These are phyloP conservation scores for Pseudonaja textilis DNA, from an alignment of 2,113 vertebrate genomes.

Conservation along the genomic window DNA sequence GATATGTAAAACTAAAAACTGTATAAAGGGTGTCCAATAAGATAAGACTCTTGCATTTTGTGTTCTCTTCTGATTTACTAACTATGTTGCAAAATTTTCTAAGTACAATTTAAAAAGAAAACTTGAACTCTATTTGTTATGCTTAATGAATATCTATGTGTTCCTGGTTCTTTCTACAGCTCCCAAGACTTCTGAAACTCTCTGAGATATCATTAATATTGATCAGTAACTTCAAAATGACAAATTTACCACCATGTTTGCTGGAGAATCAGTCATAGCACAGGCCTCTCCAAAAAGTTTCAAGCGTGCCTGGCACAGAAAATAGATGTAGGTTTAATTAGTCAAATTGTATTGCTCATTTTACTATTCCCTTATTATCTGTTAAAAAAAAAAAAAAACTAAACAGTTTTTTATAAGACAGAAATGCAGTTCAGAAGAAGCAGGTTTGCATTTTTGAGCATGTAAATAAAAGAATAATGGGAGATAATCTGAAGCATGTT, in stretches of 20 bases:
- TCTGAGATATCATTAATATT: not conserved
- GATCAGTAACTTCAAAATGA: not conserved
- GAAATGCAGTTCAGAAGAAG: not conserved
- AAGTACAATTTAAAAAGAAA: conserved; percentile 23
- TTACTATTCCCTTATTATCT: not conserved
- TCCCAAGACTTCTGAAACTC: not conserved
- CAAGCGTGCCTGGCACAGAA: not conserved
- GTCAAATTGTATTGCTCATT: not conserved
- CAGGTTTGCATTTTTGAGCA: not conserved
- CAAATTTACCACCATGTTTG: not conserved
- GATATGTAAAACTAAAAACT: conserved; percentile 7
- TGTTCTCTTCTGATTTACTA: conserved; percentile 11
- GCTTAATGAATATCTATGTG: not conserved
- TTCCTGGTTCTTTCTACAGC: not conserved
- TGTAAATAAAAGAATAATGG: not conserved
- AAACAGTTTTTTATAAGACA: not conserved
- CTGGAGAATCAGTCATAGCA: not conserved
- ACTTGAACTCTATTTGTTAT: conserved; percentile 25
- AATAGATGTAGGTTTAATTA: not conserved
- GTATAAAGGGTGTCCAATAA: not conserved
- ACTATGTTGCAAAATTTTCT: not conserved
- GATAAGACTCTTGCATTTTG: not conserved
- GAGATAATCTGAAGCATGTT: not conserved
- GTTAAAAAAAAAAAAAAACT: not conserved
- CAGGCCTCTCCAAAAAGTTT: not conserved